Conservation (phyloP, 2,888 invertebrate genomes). For the Cheiracanthium punctorium region DNA sequence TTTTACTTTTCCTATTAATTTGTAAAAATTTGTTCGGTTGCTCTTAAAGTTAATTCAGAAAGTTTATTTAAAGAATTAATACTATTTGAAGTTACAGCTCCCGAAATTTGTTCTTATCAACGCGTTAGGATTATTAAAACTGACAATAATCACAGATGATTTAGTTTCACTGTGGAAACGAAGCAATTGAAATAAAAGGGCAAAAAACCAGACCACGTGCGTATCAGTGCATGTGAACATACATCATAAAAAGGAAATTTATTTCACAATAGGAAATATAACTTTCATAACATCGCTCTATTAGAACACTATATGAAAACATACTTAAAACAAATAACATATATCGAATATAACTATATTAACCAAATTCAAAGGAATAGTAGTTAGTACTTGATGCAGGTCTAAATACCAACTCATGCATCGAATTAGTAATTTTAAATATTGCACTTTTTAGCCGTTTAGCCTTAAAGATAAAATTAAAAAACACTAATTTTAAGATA, state of each 20-base stretch:
- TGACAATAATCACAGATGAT: no score
- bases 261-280: slow-evolving; percentile 39
- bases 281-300: slow-evolving; percentile 46
- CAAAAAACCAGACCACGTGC: slow-evolving; percentile 45
- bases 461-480: slow-evolving; percentile 39
- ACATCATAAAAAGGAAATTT: slow-evolving; percentile 26
- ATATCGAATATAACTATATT: slow-evolving; percentile 33
- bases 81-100: no score
- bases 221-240: slow-evolving; percentile 42
- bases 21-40: no score
- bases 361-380: slow-evolving; percentile 54
- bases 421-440: slow-evolving; percentile 38
- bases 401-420: neutral
- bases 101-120: no score
- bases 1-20: no score
- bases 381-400: slow-evolving; percentile 18
- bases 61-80: no score
- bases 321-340: slow-evolving; percentile 55
- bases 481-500: slow-evolving; percentile 33
- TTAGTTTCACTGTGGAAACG: no score
- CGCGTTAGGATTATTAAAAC: no score
- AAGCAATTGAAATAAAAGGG: no score
- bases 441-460: slow-evolving; percentile 58
- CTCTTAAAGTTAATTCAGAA: no score
- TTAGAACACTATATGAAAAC: slow-evolving; percentile 46